Evolutionary conservation across 2,797 vertebrate genomes (phyloP), one percentile per base, ranked within the genome.

Genomic region (Tamandua tetradactyla): DNA sequence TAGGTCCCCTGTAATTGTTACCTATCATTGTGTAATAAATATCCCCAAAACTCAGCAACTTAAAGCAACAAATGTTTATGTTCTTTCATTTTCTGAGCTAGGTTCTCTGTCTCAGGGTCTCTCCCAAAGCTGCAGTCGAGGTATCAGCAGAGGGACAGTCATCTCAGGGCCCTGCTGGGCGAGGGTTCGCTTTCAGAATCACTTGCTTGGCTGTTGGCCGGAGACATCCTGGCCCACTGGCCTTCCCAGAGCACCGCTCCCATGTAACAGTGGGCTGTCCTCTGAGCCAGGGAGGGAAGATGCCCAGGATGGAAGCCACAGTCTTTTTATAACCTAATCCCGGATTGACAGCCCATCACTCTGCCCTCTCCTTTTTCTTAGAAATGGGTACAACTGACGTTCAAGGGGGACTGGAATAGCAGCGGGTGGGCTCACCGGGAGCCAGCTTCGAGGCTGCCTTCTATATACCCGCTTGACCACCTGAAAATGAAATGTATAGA

Each of bases 171-270:
- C 35, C 12, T 2, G 1, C 12, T 5, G 5, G 18, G 12, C 0
- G 0, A 14, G 14, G 12, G 5, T 27, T 32, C 1, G 1, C 78
- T 27, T 68, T n/a, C 10, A 52, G 22, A 49, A 14, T 23, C 30
- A 2, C 59, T 42, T 3, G 0, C 0, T 0, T 35, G 37, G 30
- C 62, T 40, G 13, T 18, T 8, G 17, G 64, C 64, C 17, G 3
- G 64, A 66, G 64, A 66, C 17, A 11, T 35, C 64, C 64, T 35
- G 8, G 32, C n/a, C 3, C 37, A 4, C 27, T 37, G 20, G 10
- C n/a, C 5, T 18, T 27, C 22, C 57, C 14, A 1, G 0, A 9
- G 9, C 8, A 6, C 23, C 4, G 17, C 7, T 55, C 68, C 9
- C 64, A 8, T 12, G 2, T 4, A 10, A 23, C 15, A 15, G 22